These are phyloP conservation scores for Helicolenus hilgendorfi DNA, from an alignment of 2,797 vertebrate genomes.

Conservation along the genomic window DNA sequence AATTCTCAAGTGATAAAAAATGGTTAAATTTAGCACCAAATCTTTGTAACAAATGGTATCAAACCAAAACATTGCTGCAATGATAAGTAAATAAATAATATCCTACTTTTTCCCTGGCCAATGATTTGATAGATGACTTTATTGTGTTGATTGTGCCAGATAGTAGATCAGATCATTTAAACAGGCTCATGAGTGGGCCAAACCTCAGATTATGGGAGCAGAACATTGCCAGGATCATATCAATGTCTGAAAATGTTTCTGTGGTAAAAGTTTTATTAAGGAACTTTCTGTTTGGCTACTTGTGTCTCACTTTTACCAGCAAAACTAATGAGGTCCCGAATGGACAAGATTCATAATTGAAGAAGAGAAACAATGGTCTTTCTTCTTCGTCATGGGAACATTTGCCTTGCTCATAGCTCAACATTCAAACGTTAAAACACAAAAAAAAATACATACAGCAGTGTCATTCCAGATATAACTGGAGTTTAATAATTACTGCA, in stretches of 20 bases:
- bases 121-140: not conserved
- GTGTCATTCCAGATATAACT: not conserved
- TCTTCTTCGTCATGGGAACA: constrained; percentile 14
- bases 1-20: not conserved
- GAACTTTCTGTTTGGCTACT: constrained; percentile 17
- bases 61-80: not conserved
- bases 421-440: not conserved
- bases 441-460: not conserved
- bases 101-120: not conserved
- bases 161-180: not conserved
- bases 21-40: too few relatives aligned
- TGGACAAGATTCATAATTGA: constrained; percentile 45
- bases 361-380: constrained; percentile 20
- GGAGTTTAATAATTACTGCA: constrained; percentile 3
- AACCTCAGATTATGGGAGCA: not conserved
- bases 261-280: not conserved
- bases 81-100: not conserved
- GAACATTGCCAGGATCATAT: not conserved
- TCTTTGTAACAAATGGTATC: too few relatives aligned
- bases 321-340: constrained; percentile 47
- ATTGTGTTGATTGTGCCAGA: not conserved
- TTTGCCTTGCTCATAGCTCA: not conserved
- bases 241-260: not conserved
- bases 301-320: not conserved
- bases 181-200: not conserved